A percentile compares a stretch with the other conserved stretches of the same genome.
Evolutionary conservation across 2,797 vertebrate species (phyloP).

Genomic region (Muscicapa comitata): DNA sequence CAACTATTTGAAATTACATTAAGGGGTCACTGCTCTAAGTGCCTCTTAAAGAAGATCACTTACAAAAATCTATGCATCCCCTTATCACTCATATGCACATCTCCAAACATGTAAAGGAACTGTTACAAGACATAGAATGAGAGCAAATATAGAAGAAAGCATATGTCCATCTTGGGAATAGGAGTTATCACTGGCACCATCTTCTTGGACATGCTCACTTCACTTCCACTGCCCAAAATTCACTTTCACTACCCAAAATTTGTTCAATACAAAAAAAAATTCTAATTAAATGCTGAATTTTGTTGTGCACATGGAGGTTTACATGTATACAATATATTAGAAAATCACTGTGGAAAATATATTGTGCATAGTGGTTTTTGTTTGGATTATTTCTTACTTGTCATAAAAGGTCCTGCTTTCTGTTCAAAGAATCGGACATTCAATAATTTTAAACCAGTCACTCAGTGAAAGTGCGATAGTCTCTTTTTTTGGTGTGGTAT

Average conservation of each 20-base stretch:
- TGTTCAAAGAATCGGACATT: neutral
- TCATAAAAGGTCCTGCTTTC: neutral
- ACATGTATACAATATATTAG: neutral
- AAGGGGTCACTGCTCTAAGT: constrained; percentile 18
- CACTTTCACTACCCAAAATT: neutral
- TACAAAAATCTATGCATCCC: constrained; percentile 14
- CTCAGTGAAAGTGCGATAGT: neutral
- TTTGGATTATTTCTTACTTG: neutral
- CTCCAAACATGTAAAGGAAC: neutral
- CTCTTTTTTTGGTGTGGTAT: neutral
- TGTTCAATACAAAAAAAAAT: neutral
- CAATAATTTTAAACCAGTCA: neutral
- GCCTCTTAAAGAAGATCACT: constrained; percentile 12
- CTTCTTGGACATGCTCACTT: neutral
- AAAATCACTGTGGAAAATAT: neutral
- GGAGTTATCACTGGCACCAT: neutral
- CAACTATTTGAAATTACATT: constrained; percentile 53
- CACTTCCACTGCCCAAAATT: neutral
- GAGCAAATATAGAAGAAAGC: neutral
- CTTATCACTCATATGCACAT: neutral
- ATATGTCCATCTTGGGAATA: fast-evolving
- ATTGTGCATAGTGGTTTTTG: neutral
- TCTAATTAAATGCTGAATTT: neutral
- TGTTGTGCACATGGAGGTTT: neutral
- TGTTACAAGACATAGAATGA: neutral